These are phyloP conservation scores for Coelopa pilipes DNA, from an alignment of 2,888 invertebrate genomes.

Conservation along the genomic window DNA sequence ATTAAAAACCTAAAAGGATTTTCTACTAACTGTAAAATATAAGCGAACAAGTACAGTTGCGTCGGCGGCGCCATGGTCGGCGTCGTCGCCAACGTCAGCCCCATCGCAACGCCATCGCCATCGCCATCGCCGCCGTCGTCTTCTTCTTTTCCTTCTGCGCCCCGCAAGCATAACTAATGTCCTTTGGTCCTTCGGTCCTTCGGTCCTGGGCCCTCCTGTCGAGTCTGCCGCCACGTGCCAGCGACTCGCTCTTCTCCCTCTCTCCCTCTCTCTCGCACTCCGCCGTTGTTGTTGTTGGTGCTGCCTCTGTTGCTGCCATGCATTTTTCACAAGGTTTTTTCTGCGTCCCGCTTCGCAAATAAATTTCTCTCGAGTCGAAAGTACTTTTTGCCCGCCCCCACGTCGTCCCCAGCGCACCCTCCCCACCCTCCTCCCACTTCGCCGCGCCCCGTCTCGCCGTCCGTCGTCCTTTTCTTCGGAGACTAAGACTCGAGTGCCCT, in stretches of 20 bases:
- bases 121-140: slow-evolving; percentile 39
- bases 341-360: slow-evolving; percentile 16
- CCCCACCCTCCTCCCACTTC: too few species aligned
- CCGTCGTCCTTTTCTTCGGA: slow-evolving; percentile 28
- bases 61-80: neutral
- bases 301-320: slow-evolving; percentile 3
- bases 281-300: neutral
- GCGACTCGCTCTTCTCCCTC: slow-evolving; percentile 44
- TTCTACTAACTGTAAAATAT: slow-evolving; percentile 35
- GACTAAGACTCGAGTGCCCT: slow-evolving; percentile 22
- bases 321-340: slow-evolving; percentile 13
- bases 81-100: neutral
- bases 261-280: slow-evolving; percentile 15
- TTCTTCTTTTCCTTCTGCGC: slow-evolving; percentile 52
- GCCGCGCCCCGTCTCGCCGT: neutral
- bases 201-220: too few species aligned
- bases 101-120: slow-evolving; percentile 26
- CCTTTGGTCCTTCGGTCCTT: slow-evolving; percentile 50
- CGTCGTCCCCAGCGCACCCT: neutral
- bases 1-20: slow-evolving; percentile 35
- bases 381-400: slow-evolving; percentile 3
- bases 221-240: neutral
- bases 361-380: slow-evolving; percentile 30
- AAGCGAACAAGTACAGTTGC: slow-evolving; percentile 55
- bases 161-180: slow-evolving; percentile 61